Conservation (phyloP, 2,888 invertebrate species). For the Cetonia aurata region DNA sequence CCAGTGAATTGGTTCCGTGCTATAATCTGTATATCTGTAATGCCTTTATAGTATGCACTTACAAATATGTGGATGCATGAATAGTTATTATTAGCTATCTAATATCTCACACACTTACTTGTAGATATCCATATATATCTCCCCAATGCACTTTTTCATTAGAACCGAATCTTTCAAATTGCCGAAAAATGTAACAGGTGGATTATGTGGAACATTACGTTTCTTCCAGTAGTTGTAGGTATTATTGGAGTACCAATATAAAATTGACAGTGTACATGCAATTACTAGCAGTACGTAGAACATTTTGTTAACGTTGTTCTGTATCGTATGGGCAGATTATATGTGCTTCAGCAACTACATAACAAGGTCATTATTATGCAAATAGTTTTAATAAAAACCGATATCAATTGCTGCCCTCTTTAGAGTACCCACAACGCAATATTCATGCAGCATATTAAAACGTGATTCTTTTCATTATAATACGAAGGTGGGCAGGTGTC, state of each 20-base stretch:
- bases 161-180: constrained; percentile 56
- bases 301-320: neutral
- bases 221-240: constrained; percentile 51
- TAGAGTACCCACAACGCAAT: no score
- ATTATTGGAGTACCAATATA: constrained; percentile 24
- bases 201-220: constrained; percentile 53
- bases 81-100: no score
- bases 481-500: no score
- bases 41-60: no score
- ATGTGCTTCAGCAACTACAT: neutral
- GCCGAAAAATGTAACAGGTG: constrained; percentile 53
- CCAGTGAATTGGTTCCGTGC: no score
- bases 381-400: no score
- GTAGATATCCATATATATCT: constrained; percentile 57
- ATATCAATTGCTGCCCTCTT: no score
- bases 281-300: constrained; percentile 1
- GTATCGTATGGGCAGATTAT: neutral
- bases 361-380: neutral
- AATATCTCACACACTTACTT: constrained; percentile 53
- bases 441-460: no score
- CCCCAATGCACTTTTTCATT: constrained; percentile 53
- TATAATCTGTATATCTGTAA: no score
- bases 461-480: no score
- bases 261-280: constrained; percentile 2
- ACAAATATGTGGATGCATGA: no score